Evolutionary conservation across 2,888 invertebrate species (phyloP), one percentile per base, ranked within the genome.

Genomic region (Thumatha senex): DNA sequence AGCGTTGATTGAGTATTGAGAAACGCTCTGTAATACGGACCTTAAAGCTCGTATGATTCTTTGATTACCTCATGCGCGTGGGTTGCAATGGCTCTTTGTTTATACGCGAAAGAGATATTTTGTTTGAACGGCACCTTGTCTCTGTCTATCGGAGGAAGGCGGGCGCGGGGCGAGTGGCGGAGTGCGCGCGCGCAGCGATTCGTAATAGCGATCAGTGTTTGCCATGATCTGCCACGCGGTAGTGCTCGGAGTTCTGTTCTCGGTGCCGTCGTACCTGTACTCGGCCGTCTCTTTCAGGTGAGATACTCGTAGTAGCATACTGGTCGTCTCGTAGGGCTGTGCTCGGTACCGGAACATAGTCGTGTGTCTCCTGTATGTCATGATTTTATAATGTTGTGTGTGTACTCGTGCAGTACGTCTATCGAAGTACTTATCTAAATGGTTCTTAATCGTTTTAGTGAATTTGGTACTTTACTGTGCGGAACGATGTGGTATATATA

Each of bases 261-360:
- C 89, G 63, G 74, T 89, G 71, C 89, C 89, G 52, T 88, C 89
- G 18, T 88, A 88, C 70, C 70, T 89, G 56, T 89, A 88, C 77
- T 82, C 89, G 66, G 84, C 85, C 54, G 84, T 86, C 54, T 86
- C 88, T 64, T 89, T 87, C 86, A 88, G 88, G 89, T 89, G 84
- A 87, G n/a, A 43, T 38, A 41, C 47, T 46, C 40, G 56, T 15
- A 33, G 31, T 30, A 4, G 18, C 18, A 24, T 24, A 24, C 18
- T 24, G 3, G 18, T 24, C 18, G 18, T 24, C 3, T 24, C 18
- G 18, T 24, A 24, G 18, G 18, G 12, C 33, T 10, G 33, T 15
- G 42, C 3, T 15, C 33, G 15, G 50, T 44, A 42, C 18, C 40
- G 48, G 36, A 31, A 24, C 41, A 40, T 24, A 24, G 3, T 24